Evolutionary conservation across 2,888 invertebrate genomes (phyloP).

Genomic region (Apodemia zela): DNA sequence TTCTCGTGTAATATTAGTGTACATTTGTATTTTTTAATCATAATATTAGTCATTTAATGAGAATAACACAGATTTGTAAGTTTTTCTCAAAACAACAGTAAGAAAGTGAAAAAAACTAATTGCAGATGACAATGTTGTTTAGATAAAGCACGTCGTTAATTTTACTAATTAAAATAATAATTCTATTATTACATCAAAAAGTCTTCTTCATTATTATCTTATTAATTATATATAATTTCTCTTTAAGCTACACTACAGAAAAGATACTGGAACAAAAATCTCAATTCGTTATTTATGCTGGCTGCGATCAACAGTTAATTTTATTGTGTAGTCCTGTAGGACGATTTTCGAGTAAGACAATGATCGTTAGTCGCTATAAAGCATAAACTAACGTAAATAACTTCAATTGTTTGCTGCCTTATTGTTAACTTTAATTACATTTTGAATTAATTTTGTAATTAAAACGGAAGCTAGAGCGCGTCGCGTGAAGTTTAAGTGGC

Average conservation of each 20-base stretch:
- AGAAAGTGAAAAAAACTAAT: too few species aligned
- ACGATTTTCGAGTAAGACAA: slow-evolving; percentile 54
- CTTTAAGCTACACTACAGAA: not conserved
- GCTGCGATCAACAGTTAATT: not conserved
- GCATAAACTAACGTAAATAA: slow-evolving; percentile 81
- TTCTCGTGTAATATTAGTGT: too few species aligned
- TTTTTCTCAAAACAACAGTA: too few species aligned
- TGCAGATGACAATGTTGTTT: too few species aligned
- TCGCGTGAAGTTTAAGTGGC: slow-evolving; percentile 81
- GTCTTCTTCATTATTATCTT: not conserved
- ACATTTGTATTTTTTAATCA: too few species aligned
- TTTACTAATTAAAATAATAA: too few species aligned
- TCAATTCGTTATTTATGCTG: not conserved
- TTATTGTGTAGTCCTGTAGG: slow-evolving; percentile 20
- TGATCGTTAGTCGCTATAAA: slow-evolving; percentile 32
- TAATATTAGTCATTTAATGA: too few species aligned
- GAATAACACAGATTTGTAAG: too few species aligned
- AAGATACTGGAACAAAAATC: not conserved
- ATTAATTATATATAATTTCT: slow-evolving; percentile 11
- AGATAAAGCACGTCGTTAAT: too few species aligned
- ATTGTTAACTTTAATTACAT: slow-evolving; percentile 82
- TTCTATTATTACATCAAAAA: too few species aligned
- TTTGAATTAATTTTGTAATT: slow-evolving; percentile 82
- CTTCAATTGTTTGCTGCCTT: slow-evolving; percentile 81
- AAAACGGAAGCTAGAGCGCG: slow-evolving; percentile 81